Percentiles rank a stretch among this genome's conserved stretches.
Conservation (phyloP, 2,113 vertebrate genomes). For the Carlito syrichta region DNA sequence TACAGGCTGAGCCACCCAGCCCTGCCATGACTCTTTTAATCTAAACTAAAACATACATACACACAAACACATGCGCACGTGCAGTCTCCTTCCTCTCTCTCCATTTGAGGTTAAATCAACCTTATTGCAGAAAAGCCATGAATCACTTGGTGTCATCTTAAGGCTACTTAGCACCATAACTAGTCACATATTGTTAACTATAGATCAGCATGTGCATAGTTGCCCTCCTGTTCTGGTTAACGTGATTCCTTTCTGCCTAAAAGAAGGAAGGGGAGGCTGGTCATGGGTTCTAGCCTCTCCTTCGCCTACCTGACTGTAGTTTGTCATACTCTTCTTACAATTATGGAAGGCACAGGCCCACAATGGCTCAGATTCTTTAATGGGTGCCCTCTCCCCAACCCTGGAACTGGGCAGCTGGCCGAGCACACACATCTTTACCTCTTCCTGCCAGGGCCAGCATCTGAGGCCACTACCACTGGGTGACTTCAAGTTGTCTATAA, state of each 20-base stretch:
- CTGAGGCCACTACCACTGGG: not conserved
- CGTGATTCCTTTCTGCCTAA: not conserved
- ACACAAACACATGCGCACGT: not conserved
- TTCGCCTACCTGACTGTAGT: not conserved
- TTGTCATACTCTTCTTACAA: not conserved
- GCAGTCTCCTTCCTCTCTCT: not conserved
- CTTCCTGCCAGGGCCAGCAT: not conserved
- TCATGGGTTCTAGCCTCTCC: not conserved
- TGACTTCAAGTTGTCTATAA: not conserved
- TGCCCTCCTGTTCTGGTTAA: not conserved
- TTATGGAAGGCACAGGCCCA: not conserved
- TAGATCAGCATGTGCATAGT: fast-evolving
- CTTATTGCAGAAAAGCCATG: not conserved
- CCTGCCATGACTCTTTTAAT: not conserved
- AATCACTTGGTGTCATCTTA: not conserved
- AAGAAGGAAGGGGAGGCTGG: not conserved
- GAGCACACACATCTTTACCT: not conserved
- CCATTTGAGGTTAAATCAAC: not conserved
- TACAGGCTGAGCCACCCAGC: too few relatives aligned
- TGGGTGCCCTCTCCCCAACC: not conserved
- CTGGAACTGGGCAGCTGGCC: not conserved
- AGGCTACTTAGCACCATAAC: not conserved
- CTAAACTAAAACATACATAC: not conserved
- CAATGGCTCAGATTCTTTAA: not conserved
- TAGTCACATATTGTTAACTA: not conserved